Conservation (phyloP, 2,888 invertebrate species). For the Choreutis nemorana region DNA sequence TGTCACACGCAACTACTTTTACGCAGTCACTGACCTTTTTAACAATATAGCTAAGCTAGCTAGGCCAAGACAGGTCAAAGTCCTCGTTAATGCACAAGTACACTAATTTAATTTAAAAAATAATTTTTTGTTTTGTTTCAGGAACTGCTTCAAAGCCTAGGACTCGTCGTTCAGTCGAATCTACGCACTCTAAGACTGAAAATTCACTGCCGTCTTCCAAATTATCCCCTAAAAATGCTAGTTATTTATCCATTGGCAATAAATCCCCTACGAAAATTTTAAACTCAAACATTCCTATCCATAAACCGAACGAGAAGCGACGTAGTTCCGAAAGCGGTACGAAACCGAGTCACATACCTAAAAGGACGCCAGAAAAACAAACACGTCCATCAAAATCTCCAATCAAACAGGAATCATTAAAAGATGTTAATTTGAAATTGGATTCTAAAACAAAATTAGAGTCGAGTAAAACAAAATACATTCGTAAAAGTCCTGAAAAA, state of each 20-base stretch:
- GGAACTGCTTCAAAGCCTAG: constrained; percentile 42
- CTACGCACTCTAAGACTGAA: constrained; percentile 51
- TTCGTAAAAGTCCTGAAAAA: constrained; percentile 45
- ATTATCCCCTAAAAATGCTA: constrained; percentile 48
- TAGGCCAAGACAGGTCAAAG: neutral
- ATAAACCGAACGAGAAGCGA: constrained; percentile 39
- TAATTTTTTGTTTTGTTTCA: constrained; percentile 39
- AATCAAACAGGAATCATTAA: constrained; percentile 40
- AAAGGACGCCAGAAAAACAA: constrained; percentile 37
- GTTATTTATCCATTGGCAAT: constrained; percentile 41
- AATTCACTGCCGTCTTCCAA: constrained; percentile 56
- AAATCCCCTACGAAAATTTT: constrained; percentile 38
- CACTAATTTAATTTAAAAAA: neutral
- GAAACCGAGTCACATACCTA: constrained; percentile 55
- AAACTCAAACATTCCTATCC: constrained; percentile 22
- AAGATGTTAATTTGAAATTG: constrained; percentile 25
- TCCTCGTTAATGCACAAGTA: neutral
- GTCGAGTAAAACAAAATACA: constrained; percentile 27
- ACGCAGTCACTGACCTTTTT: constrained; percentile 10
- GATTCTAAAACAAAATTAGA: constrained; percentile 38
- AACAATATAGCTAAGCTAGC: constrained; percentile 5
- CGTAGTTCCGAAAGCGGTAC: constrained; percentile 35
- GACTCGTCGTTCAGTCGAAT: constrained; percentile 44
- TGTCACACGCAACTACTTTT: constrained; percentile 32
- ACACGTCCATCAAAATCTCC: constrained; percentile 38